These are phyloP conservation scores for Anneissia japonica DNA, from an alignment of 35 echinoderm and acorn worm species.

Conservation along the genomic window DNA sequence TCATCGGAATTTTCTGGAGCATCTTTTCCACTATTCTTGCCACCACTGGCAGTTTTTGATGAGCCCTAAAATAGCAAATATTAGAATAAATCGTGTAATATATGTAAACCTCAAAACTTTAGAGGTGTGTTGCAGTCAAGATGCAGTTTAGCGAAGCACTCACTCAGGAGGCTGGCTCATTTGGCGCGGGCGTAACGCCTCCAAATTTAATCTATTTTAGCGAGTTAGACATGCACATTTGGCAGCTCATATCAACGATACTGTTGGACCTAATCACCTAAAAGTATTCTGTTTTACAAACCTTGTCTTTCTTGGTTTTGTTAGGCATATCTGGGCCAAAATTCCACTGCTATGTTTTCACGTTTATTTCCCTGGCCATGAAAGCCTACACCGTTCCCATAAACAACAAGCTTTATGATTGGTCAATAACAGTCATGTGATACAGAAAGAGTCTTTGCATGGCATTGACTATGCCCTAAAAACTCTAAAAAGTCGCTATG, in stretches of 20 bases:
- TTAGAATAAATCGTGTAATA: neutral
- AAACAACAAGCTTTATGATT: slow-evolving; percentile 3
- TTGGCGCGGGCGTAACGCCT: neutral
- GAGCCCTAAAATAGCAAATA: neutral
- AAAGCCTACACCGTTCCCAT: slow-evolving; percentile 8
- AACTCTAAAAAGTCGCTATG: no score
- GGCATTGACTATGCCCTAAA: no score
- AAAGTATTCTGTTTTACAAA: neutral
- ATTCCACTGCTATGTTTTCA: slow-evolving; percentile 10
- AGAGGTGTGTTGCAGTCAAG: neutral
- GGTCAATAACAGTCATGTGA: neutral
- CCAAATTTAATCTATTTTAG: neutral
- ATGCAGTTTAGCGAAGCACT: neutral
- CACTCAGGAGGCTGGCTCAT: neutral
- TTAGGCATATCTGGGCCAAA: slow-evolving; percentile 21
- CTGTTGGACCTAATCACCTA: neutral
- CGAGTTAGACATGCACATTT: neutral
- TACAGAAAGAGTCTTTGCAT: no score
- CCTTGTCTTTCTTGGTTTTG: slow-evolving; percentile 26
- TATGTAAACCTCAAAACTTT: neutral
- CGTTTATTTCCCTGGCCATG: slow-evolving; percentile 18
- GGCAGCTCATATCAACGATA: neutral
- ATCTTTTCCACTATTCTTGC: slow-evolving; percentile 1
- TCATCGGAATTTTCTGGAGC: slow-evolving; percentile 4
- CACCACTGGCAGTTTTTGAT: neutral